Conservation (phyloP, 2,113 vertebrate species). For the Siniperca knerii region DNA sequence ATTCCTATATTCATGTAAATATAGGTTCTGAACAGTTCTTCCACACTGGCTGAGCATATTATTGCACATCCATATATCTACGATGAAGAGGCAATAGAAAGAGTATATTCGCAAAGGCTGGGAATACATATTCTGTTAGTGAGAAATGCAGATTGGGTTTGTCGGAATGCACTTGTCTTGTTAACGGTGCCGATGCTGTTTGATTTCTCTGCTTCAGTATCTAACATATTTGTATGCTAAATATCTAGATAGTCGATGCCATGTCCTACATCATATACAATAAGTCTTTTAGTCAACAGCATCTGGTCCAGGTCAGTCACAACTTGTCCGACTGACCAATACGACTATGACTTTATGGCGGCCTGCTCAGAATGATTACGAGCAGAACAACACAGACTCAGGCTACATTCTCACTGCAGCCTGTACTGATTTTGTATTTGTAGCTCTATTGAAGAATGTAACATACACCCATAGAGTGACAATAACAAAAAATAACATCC, state of each 20-base stretch:
- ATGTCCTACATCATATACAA: neutral
- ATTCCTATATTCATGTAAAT: neutral
- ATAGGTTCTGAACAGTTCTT: neutral
- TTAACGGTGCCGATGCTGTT: neutral
- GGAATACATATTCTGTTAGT: neutral
- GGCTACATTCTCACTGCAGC: neutral
- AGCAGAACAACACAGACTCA: neutral
- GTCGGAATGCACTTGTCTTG: neutral
- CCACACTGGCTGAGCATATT: too few species aligned
- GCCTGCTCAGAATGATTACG: neutral
- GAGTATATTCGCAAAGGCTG: neutral
- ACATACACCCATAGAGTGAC: neutral
- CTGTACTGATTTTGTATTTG: neutral
- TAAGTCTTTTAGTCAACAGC: neutral
- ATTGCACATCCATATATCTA: neutral
- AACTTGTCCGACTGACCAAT: neutral
- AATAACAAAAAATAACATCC: slow-evolving; percentile 5
- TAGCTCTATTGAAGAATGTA: neutral
- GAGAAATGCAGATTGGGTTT: neutral
- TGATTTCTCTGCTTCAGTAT: neutral
- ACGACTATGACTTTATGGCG: neutral
- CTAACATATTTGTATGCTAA: neutral
- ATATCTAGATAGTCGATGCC: neutral
- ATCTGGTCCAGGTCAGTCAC: slow-evolving; percentile 11
- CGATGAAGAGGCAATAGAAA: neutral